Evolutionary conservation across 2,113 vertebrate species (phyloP).

Genomic region (Psettodes erumei): DNA sequence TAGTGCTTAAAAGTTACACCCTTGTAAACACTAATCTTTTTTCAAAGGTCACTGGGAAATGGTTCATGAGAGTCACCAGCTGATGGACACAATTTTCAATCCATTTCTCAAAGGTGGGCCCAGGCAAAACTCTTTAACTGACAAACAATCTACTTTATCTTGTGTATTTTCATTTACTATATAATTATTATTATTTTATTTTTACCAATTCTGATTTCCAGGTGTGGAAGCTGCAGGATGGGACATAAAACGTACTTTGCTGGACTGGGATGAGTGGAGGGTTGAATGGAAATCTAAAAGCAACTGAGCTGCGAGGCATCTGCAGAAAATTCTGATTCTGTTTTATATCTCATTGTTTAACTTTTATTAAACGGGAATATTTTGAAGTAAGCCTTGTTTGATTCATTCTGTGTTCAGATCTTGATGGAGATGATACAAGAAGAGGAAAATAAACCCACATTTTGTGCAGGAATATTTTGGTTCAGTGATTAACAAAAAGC

Average conservation of each 20-base stretch:
- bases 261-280: conserved; percentile 91
- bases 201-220: conserved; percentile 50
- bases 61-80: conserved; percentile 80
- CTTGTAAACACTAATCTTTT: background rate
- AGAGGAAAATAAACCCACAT: background rate
- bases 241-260: conserved; percentile 84
- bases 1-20: background rate
- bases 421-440: background rate
- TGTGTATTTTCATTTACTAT: background rate
- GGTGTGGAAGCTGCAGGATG: conserved; percentile 83
- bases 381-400: conserved; percentile 3
- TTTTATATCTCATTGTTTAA: background rate
- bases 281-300: conserved; percentile 82
- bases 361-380: background rate
- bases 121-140: background rate
- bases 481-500: background rate
- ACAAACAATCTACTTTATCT: background rate
- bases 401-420: background rate
- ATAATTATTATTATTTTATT: background rate
- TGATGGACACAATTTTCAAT: conserved; percentile 82
- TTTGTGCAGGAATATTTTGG: background rate
- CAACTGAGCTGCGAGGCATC: conserved; percentile 49
- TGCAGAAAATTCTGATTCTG: background rate
- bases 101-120: conserved; percentile 84
- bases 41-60: conserved; percentile 74